Base-by-base conservation (phyloP, 1,140 invertebrate genomes). In the Pseudomyrmex gracilis region DNA sequence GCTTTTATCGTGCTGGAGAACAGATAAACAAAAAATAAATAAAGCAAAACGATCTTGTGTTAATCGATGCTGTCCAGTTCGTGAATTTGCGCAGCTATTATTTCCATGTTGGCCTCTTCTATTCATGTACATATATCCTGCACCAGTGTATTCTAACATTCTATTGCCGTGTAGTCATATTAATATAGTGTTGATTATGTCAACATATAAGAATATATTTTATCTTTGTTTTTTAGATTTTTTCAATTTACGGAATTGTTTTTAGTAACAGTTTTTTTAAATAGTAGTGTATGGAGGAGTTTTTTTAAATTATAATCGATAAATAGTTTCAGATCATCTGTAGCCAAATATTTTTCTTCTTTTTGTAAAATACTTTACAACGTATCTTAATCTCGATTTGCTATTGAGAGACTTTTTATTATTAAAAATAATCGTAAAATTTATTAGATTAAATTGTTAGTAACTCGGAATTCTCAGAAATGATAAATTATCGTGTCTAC, bases 11-110 rank as follows among this genome's bases (percentile, higher is more conserved):
- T 85, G 55, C 53, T 49, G 53, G 57, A 63, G 61, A 83, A 73
- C 84, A 64, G 66, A 74, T 86, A 73, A 66, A 74, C 76, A 63
- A 73, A 85, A 77, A 66, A 84, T 73, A 78, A 78, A 82, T 82
- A 82, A 86, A 87, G 67, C 77, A 76, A 68, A 71, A 58, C 78
- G 83, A 74, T 66, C 64, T 82, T 74, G 76, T 76, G 82, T 87
- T 87, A 86, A 87, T 86, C 86, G 86, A 24, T 22, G 49, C 63
- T 74, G 71, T 76, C 71, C 73, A 83, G 61, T 70, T 80, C 53
- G 76, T 53, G 73, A 73, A 83, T 83, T 83, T 83, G 73, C 73
- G 22, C 60, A 20, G 71, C 73, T 64, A 71, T 70, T 76, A 58
- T 85, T 87, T 85, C 55, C 57, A 61, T 64, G 57, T 43, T 60